These are phyloP conservation scores for Gallinago undulata DNA, from an alignment of 2,113 vertebrate species.

Conservation along the genomic window DNA sequence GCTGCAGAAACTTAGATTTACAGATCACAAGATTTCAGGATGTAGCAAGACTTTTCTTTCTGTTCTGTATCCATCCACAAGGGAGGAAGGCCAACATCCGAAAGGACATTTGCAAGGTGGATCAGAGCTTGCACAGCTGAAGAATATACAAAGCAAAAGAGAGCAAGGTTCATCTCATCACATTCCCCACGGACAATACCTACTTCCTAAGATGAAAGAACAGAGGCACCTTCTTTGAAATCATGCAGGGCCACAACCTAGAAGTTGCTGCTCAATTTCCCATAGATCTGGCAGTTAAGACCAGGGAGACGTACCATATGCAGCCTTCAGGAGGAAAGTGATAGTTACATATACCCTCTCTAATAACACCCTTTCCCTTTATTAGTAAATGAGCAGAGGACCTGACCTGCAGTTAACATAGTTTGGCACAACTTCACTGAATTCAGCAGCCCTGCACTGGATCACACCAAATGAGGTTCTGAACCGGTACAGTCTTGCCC, in stretches of 20 bases:
- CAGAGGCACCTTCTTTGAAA: neutral
- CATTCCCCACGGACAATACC: neutral
- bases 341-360: neutral
- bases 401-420: neutral
- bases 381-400: neutral
- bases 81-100: neutral
- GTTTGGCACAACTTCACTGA: neutral
- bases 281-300: neutral
- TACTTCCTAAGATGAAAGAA: conserved; percentile 23
- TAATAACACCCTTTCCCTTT: neutral
- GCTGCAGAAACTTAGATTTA: neutral
- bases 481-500: neutral
- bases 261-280: neutral
- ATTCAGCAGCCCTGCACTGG: neutral
- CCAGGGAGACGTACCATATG: neutral
- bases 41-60: conserved; percentile 17
- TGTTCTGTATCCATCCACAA: neutral
- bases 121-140: conserved; percentile 9
- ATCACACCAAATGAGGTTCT: neutral
- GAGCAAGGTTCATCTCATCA: neutral
- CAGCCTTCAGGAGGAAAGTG: neutral
- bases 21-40: conserved; percentile 24
- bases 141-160: neutral
- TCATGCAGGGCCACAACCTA: neutral
- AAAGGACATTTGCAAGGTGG: conserved; percentile 25